Conservation (phyloP, 37 sponge, comb jelly and placozoan genomes). For the Ephydatia muelleri region DNA sequence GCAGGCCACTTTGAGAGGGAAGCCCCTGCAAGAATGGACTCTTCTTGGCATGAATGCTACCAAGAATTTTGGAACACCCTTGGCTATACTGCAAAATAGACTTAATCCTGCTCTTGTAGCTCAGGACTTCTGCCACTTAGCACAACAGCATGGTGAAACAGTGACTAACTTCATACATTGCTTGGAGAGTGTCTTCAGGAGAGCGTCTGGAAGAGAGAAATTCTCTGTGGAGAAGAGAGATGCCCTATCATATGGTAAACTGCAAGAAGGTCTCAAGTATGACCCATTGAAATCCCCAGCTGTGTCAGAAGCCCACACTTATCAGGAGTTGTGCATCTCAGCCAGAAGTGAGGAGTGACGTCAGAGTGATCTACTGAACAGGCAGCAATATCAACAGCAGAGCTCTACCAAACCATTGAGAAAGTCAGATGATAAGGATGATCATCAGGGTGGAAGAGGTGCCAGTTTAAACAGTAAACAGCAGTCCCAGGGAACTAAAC, state of each 20-base stretch:
- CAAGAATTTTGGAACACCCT: constrained; percentile 7
- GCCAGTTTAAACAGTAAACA: neutral
- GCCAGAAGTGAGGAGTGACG: constrained; percentile 47
- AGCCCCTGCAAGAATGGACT: constrained; percentile 66
- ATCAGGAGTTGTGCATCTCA: constrained; percentile 35
- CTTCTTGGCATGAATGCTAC: constrained; percentile 16
- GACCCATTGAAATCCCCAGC: constrained; percentile 25
- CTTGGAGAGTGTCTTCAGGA: constrained; percentile 33
- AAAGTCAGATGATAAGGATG: neutral
- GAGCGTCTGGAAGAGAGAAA: constrained; percentile 49
- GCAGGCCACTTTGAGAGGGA: constrained; percentile 56
- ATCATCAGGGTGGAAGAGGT: neutral
- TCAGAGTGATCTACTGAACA: constrained; percentile 23
- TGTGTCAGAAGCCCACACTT: constrained; percentile 37
- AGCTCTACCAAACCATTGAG: neutral
- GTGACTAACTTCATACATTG: constrained; percentile 43
- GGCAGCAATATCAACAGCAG: constrained; percentile 11
- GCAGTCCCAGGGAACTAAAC: neutral
- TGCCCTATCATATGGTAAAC: constrained; percentile 24
- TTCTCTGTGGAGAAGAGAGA: constrained; percentile 37
- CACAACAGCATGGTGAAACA: constrained; percentile 28
- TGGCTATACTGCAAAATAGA: constrained; percentile 2
- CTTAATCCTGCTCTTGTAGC: constrained; percentile 59
- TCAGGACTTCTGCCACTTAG: constrained; percentile 56
- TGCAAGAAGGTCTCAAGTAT: constrained; percentile 36